Evolutionary conservation across 2,113 vertebrate species (phyloP), one percentile per base, ranked within the genome.

Genomic region (Psittacara wagleri): DNA sequence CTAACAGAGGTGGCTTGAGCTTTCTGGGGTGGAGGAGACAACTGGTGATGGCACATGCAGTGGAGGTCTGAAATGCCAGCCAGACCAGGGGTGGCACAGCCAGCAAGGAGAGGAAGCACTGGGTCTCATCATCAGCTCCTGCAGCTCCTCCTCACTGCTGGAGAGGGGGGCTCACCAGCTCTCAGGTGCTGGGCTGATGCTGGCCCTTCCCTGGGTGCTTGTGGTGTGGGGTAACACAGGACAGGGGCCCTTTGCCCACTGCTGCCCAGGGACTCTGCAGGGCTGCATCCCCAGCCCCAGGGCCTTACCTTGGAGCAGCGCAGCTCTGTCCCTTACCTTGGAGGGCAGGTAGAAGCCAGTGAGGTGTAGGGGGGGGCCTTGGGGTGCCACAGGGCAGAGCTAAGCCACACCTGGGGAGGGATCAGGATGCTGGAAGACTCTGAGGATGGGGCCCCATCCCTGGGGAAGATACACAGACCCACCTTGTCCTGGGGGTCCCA

Each of bases 321-420:
- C 16, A 52, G 27, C 51, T 29, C 51, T 52, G 51, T 52, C 51
- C 44, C 91, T 96, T 96, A 99, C 99, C 98, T 99, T 98, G 57
- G 97, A 89, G 46, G 99, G 99, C 39, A 99, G 97, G 90, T 99
- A 99, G 95, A 99, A 99, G 18, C 99, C 99, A 10, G 98, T 98
- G 9, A 99, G 73, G 18, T 98, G 98, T 12, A 98, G 92, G 1
- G 98, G 98, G 98, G 99, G 0, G 98, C 98, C 97, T 99, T 99
- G 3, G 99, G 99, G 92, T 99, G 99, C 82, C 94, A 97, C 33
- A 61, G 95, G 0, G 98, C 99, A 82, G 97, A 98, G 79, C 96
- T 98, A 68, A 99, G 86, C 62, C 95, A 95, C 6, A 99, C 97
- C 99, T 99, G 95, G 28, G 94, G 90, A 28, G 11, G 37, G 23